Base-by-base conservation (phyloP, 2,113 vertebrate species). In the Pelvicachromis taeniatus region DNA sequence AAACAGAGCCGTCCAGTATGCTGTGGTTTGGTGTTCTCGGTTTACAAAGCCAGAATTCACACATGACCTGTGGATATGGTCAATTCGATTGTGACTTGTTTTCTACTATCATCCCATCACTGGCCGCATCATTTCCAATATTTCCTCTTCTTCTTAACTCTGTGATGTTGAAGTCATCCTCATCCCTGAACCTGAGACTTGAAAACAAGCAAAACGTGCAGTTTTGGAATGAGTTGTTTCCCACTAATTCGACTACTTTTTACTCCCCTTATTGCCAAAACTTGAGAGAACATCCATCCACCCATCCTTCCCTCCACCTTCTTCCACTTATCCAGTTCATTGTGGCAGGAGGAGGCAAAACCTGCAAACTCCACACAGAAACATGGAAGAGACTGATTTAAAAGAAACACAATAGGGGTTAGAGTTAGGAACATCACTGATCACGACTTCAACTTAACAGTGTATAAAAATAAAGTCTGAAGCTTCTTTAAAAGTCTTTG, bases 101-200 rank as follows among this genome's bases (percentile, higher is more conserved):
- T 65, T 65, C 19, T 38, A 38, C 33, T 40, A 12, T 68, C n/a
- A 26, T 70, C 63, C 12, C 12, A 70, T 70, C 13, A 45, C 63
- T 45, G 38, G 21, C 12, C 42, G 38, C 38, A 68, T 13, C 21
- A 26, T 17, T 26, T 70, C 38, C 65, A 45, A 14, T 8, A 10
- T 45, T 45, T 26, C 14, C 65, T 45, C 13, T 38, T 45, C 38
- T 45, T 45, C 63, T 70, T 70, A 45, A 70, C 65, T 42, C 38
- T 26, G 35, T 42, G 38, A 70, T 21, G 5, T 45, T 26, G n/a
- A 70, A 70, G 8, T 45, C 65, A 45, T 26, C 21, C 21, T 45
- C 21, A 10, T 21, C 38, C 1, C 1, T 45, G 38, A 45, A 40
- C 21, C 0, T 45, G 21, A 14, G n/a, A 14, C 23, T 0, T 14